A percentile compares a stretch with the other conserved stretches of the same genome.
These are phyloP conservation scores for Sphyrna mokarran DNA, from an alignment of 2,113 vertebrate genomes.

Conservation along the genomic window DNA sequence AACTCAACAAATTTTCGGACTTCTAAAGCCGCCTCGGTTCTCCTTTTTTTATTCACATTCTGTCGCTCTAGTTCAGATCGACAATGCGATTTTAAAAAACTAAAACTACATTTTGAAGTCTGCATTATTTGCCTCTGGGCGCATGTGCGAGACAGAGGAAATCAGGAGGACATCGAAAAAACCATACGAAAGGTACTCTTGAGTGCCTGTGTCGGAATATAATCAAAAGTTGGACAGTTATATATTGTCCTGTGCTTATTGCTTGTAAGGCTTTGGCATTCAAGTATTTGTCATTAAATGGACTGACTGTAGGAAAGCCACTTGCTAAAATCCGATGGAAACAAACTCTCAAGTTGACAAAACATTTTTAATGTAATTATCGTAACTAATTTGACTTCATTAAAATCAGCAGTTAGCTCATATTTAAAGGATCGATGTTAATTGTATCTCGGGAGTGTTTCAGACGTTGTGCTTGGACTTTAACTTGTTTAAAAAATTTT, in stretches of 20 bases:
- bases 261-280: background rate
- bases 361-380: background rate
- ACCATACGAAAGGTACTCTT: background rate
- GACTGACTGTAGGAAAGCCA: background rate
- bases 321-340: background rate
- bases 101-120: background rate
- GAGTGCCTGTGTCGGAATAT: too few species aligned
- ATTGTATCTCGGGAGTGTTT: background rate
- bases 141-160: constrained; percentile 1
- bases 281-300: background rate
- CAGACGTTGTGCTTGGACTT: background rate
- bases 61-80: background rate
- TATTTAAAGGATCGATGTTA: background rate
- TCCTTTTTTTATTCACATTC: background rate
- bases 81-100: background rate
- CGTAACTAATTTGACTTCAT: background rate
- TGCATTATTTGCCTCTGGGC: constrained; percentile 12
- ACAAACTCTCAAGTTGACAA: background rate
- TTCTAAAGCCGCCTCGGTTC: background rate
- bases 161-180: background rate
- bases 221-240: background rate
- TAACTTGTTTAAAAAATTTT: background rate
- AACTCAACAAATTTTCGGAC: background rate
- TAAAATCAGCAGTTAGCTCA: background rate
- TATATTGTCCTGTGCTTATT: background rate